Evolutionary conservation across 2,888 invertebrate species (phyloP), one percentile per base, ranked within the genome.

Genomic region (Lissocephala sabroskyi): DNA sequence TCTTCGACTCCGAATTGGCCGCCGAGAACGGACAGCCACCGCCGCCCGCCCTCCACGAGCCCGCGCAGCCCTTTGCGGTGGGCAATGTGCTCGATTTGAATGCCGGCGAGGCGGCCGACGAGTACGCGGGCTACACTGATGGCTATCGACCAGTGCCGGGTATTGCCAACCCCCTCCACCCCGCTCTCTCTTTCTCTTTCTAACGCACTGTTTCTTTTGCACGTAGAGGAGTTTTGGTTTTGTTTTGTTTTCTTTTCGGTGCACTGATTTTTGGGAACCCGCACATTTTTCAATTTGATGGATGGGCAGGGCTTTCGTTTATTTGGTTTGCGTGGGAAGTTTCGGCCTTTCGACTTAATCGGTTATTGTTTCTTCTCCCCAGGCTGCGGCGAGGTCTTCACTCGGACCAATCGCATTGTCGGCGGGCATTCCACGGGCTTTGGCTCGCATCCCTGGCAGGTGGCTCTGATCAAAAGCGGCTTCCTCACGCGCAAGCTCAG

Each of bases 401-500:
- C 94, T 0, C 87, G 96, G 30, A 93, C 94, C 19, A 95, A 96
- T 81, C 88, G 96, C 56, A 96, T 96, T 51, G 96, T 96, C 0
- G 96, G 96, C 1, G 96, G 96, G 0, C 94, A 95, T 70, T 93
- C 94, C 13, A 91, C 95, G 0, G 92, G 92, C 32, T 96, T 96
- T 79, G 96, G 94, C 1, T 93, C 94, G 7, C 95, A 96, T 86
- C 96, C 96, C 2, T 96, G 96, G 96, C 96, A 96, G 85, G 95
- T 94, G 1, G 96, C 96, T 0, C 88, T 96, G 16, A 95, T 96
- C 70, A 96, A 96, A 85, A 93, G 95, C 5, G 94, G 95, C 19
- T 96, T 96, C 79, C 87, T 96, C 13, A 91, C 93, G 62, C 94
- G 95, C 83, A 94, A 96, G 81, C 86, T 96, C 7, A 95, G 96